phyloP scores from a whole-genome alignment of 2,888 invertebrate genomes.

The Zele albiditarsus region DNA sequence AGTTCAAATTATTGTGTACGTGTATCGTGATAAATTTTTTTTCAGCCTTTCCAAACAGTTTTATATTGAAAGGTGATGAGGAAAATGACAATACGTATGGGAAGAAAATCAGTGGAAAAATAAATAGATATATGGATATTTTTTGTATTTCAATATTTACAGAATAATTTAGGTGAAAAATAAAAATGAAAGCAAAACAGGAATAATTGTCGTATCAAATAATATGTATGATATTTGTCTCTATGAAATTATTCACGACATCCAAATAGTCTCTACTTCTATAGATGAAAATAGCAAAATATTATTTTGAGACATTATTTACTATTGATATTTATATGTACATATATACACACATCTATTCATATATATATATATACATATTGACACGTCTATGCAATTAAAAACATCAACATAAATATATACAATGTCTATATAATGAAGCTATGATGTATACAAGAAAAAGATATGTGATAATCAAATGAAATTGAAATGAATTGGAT shows the following conservation, averaged over 20 bases:
- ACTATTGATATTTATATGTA: neutral
- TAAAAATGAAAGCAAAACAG: too few species aligned
- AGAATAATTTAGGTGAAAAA: too few species aligned
- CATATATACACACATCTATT: neutral
- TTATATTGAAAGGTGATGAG: neutral
- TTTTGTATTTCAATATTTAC: too few species aligned
- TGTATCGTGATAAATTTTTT: neutral
- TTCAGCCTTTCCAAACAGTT: neutral
- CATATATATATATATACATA: neutral
- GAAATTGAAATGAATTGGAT: constrained; percentile 36
- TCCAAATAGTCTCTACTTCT: neutral
- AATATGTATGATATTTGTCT: neutral
- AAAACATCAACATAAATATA: neutral
- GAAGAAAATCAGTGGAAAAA: neutral
- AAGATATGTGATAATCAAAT: constrained; percentile 44
- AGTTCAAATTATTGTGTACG: neutral
- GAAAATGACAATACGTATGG: neutral
- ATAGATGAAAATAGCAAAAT: neutral
- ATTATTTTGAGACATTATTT: neutral
- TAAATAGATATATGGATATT: too few species aligned
- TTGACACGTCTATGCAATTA: neutral
- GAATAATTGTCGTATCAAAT: too few species aligned
- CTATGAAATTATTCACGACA: neutral
- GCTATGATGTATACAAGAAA: neutral
- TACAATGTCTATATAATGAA: neutral